Evolutionary conservation across 1,140 invertebrate species (phyloP), one percentile per base, ranked within the genome.

Genomic region (Rhyacophila brunnea): DNA sequence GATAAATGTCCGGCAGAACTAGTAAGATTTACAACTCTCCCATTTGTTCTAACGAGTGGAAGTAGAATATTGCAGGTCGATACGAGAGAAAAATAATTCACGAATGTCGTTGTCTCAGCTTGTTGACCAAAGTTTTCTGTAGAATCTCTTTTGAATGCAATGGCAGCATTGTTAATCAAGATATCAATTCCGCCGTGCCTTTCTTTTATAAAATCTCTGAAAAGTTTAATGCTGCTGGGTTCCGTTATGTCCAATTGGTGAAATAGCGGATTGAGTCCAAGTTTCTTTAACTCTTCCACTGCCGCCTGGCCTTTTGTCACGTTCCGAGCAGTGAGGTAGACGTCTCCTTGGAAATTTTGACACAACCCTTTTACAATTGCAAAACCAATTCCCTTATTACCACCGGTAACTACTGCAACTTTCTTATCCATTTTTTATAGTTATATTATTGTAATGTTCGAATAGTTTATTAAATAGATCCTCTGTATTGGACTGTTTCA

Each of bases 141-240:
- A 0, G 86, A 80, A 53, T 71, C 70, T n/a, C 58, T 56, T 73
- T 83, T 87, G 68, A 84, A 92, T 4, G 87, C 86, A 52, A 93
- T 92, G 0, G 84, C 91, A 47, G 91, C 92, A 80, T 95, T 94
- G 69, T 93, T 93, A 0, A 95, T 81, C 9, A 94, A 72, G 23
- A 94, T 66, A 78, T 95, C 91, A 1, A 95, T 71, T 1, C 90
- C 88, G 10, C 83, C 85, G 71, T 93, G 82, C 15, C 80, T 83
- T 23, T 80, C 67, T 67, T 84, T 76, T 0, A 95, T 65, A 65
- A 81, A 85, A 58, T 84, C 77, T 0, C 76, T 69, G 36, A 91
- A 81, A 3, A 54, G 70, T 20, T 80, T 71, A 18, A 89, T 76
- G 64, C 85, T 90, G 15, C 78, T 70, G 4, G 67, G 60, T 64